Evolutionary conservation across 1,140 invertebrate species (phyloP).

Genomic region (Geopemphigus sp.): DNA sequence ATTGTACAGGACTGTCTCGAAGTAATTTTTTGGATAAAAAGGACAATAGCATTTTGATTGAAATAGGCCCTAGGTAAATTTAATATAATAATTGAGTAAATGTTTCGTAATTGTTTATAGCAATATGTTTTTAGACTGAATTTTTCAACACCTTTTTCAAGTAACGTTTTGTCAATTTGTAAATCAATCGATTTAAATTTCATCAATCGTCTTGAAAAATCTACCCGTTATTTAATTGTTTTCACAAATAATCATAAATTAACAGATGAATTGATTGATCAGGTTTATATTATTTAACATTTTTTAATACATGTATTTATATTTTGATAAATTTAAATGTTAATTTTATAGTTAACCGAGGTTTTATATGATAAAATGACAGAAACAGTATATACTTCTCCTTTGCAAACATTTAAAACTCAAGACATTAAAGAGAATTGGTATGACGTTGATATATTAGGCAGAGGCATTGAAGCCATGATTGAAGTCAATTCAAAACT

Average conservation of each 20-base stretch:
- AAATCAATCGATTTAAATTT: slow-evolving; percentile 72
- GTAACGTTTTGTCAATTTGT: slow-evolving; percentile 92
- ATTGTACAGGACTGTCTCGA: slow-evolving; percentile 58
- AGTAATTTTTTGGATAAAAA: slow-evolving; percentile 56
- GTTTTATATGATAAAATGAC: slow-evolving; percentile 79
- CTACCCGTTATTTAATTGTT: slow-evolving; percentile 73
- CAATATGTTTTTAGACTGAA: slow-evolving; percentile 67
- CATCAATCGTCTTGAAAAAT: slow-evolving; percentile 76
- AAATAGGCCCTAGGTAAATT: slow-evolving; percentile 75
- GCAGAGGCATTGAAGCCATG: slow-evolving; percentile 73
- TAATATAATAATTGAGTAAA: slow-evolving; percentile 10
- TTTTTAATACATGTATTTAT: too few relatives aligned
- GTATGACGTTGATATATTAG: slow-evolving; percentile 79
- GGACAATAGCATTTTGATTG: slow-evolving; percentile 62
- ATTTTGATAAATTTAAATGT: background rate
- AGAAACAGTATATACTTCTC: slow-evolving; percentile 74
- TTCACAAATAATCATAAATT: slow-evolving; percentile 54
- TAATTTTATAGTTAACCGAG: slow-evolving; percentile 48
- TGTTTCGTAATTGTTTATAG: background rate
- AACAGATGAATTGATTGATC: slow-evolving; percentile 22
- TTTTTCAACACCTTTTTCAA: slow-evolving; percentile 91
- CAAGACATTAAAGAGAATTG: slow-evolving; percentile 73
- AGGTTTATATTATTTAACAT: slow-evolving; percentile 18
- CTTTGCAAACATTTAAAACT: slow-evolving; percentile 66
- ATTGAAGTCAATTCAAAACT: slow-evolving; percentile 80